phyloP scores from a whole-genome alignment of 2,797 vertebrate species.

The Linurgus olivaceus region DNA sequence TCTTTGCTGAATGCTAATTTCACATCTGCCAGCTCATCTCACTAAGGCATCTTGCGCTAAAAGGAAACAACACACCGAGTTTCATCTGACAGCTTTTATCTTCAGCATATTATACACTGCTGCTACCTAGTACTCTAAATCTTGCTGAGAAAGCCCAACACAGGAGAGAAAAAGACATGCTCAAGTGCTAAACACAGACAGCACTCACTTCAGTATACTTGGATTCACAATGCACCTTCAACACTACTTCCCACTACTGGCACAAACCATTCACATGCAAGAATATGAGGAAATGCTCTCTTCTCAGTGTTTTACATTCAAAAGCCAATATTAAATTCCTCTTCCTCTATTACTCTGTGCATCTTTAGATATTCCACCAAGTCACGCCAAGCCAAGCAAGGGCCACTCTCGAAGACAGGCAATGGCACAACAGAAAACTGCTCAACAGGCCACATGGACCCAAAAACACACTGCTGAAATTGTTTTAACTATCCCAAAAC shows the following conservation, averaged over 20 bases:
- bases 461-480: neutral
- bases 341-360: neutral
- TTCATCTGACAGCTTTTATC: neutral
- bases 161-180: neutral
- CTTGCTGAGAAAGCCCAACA: neutral
- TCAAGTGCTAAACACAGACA: neutral
- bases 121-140: neutral
- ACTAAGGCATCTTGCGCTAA: neutral
- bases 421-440: neutral
- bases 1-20: neutral
- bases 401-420: neutral
- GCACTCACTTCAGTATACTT: neutral
- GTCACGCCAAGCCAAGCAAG: neutral
- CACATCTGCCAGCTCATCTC: neutral
- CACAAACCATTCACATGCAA: rapidly evolving
- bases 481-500: neutral
- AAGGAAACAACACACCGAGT: neutral
- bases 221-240: neutral
- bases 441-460: neutral
- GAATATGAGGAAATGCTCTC: neutral
- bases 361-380: neutral
- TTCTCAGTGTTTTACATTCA: neutral
- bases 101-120: rapidly evolving
- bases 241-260: neutral
- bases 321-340: neutral